Base-by-base conservation (phyloP, 2,797 vertebrate species). In the Hippopotamyrus pictus region DNA sequence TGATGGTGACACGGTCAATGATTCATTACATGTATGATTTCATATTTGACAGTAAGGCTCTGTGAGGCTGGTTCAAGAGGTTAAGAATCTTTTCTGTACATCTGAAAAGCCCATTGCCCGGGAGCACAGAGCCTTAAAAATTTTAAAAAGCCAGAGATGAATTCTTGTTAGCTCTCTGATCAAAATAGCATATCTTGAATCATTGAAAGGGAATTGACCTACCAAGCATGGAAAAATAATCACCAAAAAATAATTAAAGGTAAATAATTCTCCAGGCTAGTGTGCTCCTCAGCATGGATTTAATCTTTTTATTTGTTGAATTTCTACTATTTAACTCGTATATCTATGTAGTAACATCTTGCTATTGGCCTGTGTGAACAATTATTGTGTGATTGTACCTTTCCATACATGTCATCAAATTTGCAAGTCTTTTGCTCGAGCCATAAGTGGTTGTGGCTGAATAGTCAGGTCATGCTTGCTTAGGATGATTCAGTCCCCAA, bases 141-240 rank as follows among this genome's bases (percentile, higher is more conserved):
- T 93, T 94, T 93, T 6, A 94, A 94, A 93, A 91, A 91, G 88
- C 87, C 79, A 89, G 90, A 94, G 92, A 94, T 65, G 91, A 90
- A 90, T 1, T 14, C 91, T 92, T 90, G 93, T 92, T 92, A 90
- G 89, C 90, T 89, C 89, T 19, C 73, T 91, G 86, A 91, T 87
- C 90, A 86, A 44, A 22, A 57, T 41, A n/a, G 9, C 89, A 91
- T 92, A 90, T 44, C 48, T 92, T 95, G 92, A 95, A 95, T 95
- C 93, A 94, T 94, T 95, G 91, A 95, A 94, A 90, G 90, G 89
- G 92, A 92, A 90, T 88, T 91, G 93, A 93, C 94, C 95, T 95
- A 93, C 92, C 92, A 93, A 92, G 93, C 93, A 93, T 95, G 94
- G 93, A 95, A 93, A 94, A 92, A 92, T 93, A 92, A 92, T 94